phyloP scores from a whole-genome alignment of 1,140 invertebrate species.

The Heliothis subflexa region DNA sequence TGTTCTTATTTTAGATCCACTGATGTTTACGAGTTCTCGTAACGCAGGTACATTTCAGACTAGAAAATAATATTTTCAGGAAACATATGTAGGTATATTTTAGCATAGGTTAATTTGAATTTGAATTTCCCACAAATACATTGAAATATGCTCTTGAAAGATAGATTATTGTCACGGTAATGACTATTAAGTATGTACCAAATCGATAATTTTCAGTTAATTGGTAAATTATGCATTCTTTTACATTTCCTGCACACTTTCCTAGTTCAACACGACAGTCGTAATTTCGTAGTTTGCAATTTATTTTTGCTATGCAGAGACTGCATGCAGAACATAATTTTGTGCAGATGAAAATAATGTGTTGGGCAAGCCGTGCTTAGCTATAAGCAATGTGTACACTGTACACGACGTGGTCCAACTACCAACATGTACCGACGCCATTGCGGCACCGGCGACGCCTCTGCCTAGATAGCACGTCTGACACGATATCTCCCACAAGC shows the following conservation, averaged over 20 bases:
- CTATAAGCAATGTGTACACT: background rate
- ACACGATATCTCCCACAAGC: conserved; percentile 43
- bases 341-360: conserved; percentile 31
- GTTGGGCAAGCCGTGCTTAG: background rate
- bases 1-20: conserved; percentile 52
- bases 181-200: conserved; percentile 5
- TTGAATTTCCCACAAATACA: too few species aligned
- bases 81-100: background rate
- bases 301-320: conserved; percentile 1
- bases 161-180: background rate
- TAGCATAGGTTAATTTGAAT: background rate
- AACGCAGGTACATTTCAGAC: conserved; percentile 12
- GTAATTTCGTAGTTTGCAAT: background rate
- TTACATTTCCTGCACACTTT: conserved; percentile 14
- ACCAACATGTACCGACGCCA: conserved; percentile 52
- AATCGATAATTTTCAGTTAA: background rate
- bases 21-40: conserved; percentile 49
- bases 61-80: background rate
- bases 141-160: background rate
- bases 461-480: conserved; percentile 54
- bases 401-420: conserved; percentile 34
- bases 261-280: background rate
- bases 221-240: background rate
- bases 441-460: conserved; percentile 48
- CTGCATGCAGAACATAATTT: background rate